Evolutionary conservation across 2,113 vertebrate species (phyloP).

Genomic region (Nyctibius bracteatus): DNA sequence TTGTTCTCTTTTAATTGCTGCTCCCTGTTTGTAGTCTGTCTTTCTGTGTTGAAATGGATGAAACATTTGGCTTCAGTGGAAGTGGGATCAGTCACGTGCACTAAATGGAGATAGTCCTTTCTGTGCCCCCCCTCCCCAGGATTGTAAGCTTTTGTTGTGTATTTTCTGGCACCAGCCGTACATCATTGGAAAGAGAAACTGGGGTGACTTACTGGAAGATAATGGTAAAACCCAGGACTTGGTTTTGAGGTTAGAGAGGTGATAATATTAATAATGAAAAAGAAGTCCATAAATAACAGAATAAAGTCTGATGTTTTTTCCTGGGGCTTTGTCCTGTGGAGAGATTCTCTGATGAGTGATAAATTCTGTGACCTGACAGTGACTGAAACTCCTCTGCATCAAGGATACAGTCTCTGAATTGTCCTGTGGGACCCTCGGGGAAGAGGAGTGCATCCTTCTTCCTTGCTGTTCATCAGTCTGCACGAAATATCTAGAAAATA

Average conservation of each 20-base stretch:
- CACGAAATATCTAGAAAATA: background rate
- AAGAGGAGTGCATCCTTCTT: background rate
- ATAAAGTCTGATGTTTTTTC: background rate
- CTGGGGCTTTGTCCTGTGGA: background rate
- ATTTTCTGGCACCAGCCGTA: background rate
- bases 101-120: background rate
- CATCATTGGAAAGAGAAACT: background rate
- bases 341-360: background rate
- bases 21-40: background rate
- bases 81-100: background rate
- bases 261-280: background rate
- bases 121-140: no score
- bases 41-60: background rate
- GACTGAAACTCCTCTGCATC: background rate
- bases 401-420: background rate
- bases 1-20: background rate
- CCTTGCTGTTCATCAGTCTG: background rate
- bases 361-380: background rate
- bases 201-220: background rate
- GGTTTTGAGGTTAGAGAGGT: fast-evolving
- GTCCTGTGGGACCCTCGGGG: background rate
- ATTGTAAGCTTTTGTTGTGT: fast-evolving
- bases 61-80: background rate
- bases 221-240: background rate
- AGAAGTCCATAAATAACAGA: background rate